These are phyloP conservation scores for Stigmatopora nigra DNA, from an alignment of 2,113 vertebrate species.

Conservation along the genomic window DNA sequence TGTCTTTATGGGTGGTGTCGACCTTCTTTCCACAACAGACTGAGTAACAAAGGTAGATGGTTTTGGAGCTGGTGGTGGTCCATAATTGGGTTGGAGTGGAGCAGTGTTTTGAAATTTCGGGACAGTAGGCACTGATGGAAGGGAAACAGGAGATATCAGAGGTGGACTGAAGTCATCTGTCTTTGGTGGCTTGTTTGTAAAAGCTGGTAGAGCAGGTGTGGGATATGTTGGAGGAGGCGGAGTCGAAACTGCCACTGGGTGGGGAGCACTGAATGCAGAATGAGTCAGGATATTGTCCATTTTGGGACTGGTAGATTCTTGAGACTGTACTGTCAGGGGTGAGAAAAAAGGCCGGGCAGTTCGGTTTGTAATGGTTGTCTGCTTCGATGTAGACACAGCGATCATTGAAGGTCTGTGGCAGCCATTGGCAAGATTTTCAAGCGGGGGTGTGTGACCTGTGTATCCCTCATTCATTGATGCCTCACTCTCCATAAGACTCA, in stretches of 20 bases:
- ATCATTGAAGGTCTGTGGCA: conserved; percentile 47
- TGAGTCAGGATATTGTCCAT: conserved; percentile 70
- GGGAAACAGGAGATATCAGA: conserved; percentile 20
- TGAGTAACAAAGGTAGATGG: conserved; percentile 58
- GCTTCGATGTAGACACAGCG: conserved; percentile 47
- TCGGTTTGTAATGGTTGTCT: conserved; percentile 78
- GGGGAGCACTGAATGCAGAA: conserved; percentile 71
- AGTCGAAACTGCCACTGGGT: conserved; percentile 38
- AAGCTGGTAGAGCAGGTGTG: conserved; percentile 60
- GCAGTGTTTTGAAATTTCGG: conserved; percentile 62
- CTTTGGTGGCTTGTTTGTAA: conserved; percentile 54
- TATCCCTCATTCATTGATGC: conserved; percentile 35
- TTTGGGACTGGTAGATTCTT: conserved; percentile 33
- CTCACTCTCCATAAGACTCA: conserved; percentile 28
- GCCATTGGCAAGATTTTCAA: conserved; percentile 50
- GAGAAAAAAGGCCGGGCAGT: conserved; percentile 88
- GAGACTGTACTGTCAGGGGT: conserved; percentile 52
- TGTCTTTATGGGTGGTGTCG: conserved; percentile 65
- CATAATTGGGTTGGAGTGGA: conserved; percentile 71
- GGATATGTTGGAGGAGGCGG: conserved; percentile 52
- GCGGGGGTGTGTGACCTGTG: conserved; percentile 16
- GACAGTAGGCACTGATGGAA: conserved; percentile 55
- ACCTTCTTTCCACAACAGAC: conserved; percentile 36
- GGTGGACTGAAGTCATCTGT: conserved; percentile 72
- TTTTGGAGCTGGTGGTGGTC: conserved; percentile 59